phyloP scores from a whole-genome alignment of 2,888 invertebrate genomes.

The Rapana venosa region DNA sequence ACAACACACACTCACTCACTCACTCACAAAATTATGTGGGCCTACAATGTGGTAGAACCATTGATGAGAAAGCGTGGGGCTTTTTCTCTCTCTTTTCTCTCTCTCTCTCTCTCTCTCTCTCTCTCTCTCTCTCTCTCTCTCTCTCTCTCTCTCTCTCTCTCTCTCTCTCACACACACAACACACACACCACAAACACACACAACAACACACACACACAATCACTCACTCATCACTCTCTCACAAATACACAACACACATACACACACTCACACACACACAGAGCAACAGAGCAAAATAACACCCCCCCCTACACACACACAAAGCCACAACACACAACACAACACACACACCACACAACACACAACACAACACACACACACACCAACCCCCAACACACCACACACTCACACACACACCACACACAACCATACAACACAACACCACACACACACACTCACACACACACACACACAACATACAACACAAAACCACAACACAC shows the following conservation, averaged over 20 bases:
- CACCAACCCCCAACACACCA: conserved; percentile 18
- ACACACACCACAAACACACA: too few species aligned
- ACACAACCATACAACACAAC: too few species aligned
- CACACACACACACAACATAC: background rate
- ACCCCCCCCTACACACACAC: too few species aligned
- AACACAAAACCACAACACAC: background rate
- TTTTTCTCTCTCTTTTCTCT: too few species aligned
- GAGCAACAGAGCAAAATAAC: background rate
- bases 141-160: too few species aligned
- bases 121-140: too few species aligned
- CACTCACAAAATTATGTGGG: background rate
- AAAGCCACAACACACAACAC: too few species aligned
- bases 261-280: background rate
- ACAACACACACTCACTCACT: background rate
- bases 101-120: too few species aligned
- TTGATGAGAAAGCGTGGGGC: too few species aligned
- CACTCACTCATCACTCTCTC: background rate
- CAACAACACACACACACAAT: background rate
- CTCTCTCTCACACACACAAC: too few species aligned
- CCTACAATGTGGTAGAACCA: too few species aligned
- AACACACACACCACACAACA: background rate
- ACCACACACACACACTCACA: too few species aligned
- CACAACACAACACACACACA: conserved; percentile 18
- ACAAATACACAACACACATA: conserved; percentile 12
- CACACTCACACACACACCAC: background rate